Percentiles rank a stretch among this genome's conserved stretches.
Evolutionary conservation across 2,113 vertebrate genomes (phyloP).

Genomic region (Gambusia affinis): DNA sequence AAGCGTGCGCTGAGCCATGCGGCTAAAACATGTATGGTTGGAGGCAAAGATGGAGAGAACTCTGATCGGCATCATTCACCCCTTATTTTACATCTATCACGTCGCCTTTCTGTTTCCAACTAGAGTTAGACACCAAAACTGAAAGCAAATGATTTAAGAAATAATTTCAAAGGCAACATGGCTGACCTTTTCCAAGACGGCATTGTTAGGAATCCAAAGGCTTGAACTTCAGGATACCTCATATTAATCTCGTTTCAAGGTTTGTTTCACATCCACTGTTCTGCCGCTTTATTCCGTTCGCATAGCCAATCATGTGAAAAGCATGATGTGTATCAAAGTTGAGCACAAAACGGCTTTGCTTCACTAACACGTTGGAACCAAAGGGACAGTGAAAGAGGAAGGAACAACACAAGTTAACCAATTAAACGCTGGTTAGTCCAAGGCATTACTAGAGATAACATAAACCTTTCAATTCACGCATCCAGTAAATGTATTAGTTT

Average conservation of each 20-base stretch:
- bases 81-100: background rate
- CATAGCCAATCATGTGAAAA: conserved; percentile 44
- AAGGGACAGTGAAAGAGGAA: conserved; percentile 47
- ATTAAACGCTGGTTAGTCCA: conserved; percentile 33
- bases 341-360: conserved; percentile 34
- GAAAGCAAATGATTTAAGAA: background rate
- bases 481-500: background rate
- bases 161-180: background rate
- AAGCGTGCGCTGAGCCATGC: too few species aligned
- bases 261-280: conserved; percentile 36
- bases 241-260: conserved; percentile 49
- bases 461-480: background rate
- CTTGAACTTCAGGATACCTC: background rate
- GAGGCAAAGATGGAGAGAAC: background rate
- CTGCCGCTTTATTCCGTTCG: conserved; percentile 31
- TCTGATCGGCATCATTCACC: background rate
- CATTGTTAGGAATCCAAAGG: background rate
- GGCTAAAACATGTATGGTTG: background rate
- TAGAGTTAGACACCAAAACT: background rate
- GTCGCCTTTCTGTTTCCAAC: background rate
- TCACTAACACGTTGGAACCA: conserved; percentile 38
- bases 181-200: background rate
- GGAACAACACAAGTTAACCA: conserved; percentile 48
- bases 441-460: conserved; percentile 7
- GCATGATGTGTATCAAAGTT: conserved; percentile 48